Evolutionary conservation across 2,113 vertebrate species (phyloP), one percentile per base, ranked within the genome.

Genomic region (Cettia cetti): DNA sequence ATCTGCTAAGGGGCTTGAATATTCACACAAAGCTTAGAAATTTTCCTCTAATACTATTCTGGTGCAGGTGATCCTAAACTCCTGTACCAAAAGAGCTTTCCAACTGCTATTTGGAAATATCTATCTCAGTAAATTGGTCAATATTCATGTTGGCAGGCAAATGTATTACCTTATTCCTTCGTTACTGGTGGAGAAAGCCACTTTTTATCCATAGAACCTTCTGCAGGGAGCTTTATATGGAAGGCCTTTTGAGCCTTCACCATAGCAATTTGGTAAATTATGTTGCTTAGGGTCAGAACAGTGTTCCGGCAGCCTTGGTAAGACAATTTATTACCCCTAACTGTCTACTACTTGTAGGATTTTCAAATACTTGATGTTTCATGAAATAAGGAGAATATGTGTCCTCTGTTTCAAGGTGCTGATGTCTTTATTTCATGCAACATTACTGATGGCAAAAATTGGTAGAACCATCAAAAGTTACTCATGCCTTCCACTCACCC

Each of bases 11-110:
- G 63, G 60, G 22, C 56, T 91, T 75, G 69, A 86, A 90, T 72
- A 90, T 31, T 93, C 60, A 40, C 68, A 95, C 11, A 52, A 93
- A 95, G n/a, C 26, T 72, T 80, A 59, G 78, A 95, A 70, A 50
- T 88, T 83, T 92, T 93, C 68, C 69, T 86, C 47, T 81, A 60
- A 59, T 93, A 20, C 59, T 85, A 42, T 77, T 95, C 59, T 86
- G 20, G 30, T 90, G 39, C 75, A 91, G 92, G 92, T 92, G 81
- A 93, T 95, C 63, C 68, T 83, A 74, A 86, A 71, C 17, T 80
- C 39, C 47, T n/a, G 13, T 45, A 49, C 10, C 30, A 88, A 77
- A 79, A 68, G 40, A 47, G 26, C 23, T 65, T 89, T 85, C 27
- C 33, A 76, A 2, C 18, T 94, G 71, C 44, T 88, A 13, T 94